phyloP scores from a whole-genome alignment of 1,140 invertebrate genomes.

The Protaetia brevitarsis region DNA sequence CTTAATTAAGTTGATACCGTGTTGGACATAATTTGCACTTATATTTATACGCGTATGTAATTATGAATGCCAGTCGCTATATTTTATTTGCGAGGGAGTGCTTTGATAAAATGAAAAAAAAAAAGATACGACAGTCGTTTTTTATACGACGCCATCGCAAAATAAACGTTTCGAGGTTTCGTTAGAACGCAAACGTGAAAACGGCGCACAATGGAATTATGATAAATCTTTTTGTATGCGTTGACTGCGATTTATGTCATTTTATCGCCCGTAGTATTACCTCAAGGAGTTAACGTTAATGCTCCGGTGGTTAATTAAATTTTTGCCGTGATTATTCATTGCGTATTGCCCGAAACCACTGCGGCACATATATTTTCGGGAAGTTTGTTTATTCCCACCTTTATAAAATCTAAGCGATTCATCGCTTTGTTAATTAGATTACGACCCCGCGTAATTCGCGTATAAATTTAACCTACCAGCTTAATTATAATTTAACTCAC shows the following conservation, averaged over 20 bases:
- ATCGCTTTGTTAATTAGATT: background rate
- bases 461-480: no score
- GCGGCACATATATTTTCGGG: background rate
- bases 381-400: no score
- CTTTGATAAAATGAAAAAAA: background rate
- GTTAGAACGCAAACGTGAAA: background rate
- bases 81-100: background rate
- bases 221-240: conserved; percentile 7
- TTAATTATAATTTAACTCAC: no score
- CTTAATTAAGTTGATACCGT: conserved; percentile 15
- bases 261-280: background rate
- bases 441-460: background rate
- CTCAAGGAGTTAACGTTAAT: background rate
- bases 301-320: background rate
- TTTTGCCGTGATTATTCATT: background rate
- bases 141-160: background rate
- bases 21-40: conserved; percentile 16
- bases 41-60: conserved; percentile 12
- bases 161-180: background rate
- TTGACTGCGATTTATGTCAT: background rate
- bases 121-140: conserved; percentile 1
- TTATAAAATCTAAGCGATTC: background rate
- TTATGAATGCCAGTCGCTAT: background rate
- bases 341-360: background rate
- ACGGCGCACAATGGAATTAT: conserved; percentile 3